Percentiles rank a stretch among this genome's conserved stretches.
These are phyloP conservation scores for Lasioglossum calceatum DNA, from an alignment of 2,888 invertebrate genomes.

Conservation along the genomic window DNA sequence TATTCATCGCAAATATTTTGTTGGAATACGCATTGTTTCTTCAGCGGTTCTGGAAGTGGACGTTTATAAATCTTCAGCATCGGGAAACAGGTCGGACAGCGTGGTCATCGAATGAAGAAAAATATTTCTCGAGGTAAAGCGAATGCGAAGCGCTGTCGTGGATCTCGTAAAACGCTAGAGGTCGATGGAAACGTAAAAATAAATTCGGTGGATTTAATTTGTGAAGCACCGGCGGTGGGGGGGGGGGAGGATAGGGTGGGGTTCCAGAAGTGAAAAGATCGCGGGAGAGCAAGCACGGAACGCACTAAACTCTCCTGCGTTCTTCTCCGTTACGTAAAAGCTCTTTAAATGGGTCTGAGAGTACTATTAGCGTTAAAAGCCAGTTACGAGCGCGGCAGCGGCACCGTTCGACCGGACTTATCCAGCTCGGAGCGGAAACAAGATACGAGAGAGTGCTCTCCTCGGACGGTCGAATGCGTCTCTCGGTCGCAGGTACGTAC, in stretches of 20 bases:
- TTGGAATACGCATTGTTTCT: no score
- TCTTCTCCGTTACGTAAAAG: constrained; percentile 61
- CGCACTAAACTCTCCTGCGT: constrained; percentile 38
- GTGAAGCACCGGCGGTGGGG: constrained; percentile 10
- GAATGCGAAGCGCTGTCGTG: neutral
- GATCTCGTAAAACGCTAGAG: neutral
- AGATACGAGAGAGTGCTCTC: constrained; percentile 46
- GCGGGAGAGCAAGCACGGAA: constrained; percentile 15
- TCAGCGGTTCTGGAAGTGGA: no score
- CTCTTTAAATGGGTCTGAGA: constrained; percentile 64
- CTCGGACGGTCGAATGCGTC: constrained; percentile 33
- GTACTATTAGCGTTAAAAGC: constrained; percentile 66
- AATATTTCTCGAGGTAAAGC: neutral
- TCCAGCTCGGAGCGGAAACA: constrained; percentile 41
- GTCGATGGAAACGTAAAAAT: constrained; percentile 13
- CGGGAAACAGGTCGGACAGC: no score
- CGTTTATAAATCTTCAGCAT: no score
- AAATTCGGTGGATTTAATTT: constrained; percentile 49
- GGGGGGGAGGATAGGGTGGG: neutral
- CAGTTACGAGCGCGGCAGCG: constrained; percentile 51
- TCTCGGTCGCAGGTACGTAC: neutral
- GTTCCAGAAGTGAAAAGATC: constrained; percentile 20
- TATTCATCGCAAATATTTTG: neutral
- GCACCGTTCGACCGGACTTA: constrained; percentile 40
- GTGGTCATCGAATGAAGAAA: neutral